Evolutionary conservation across 1,140 invertebrate genomes (phyloP).

Genomic region (Aphelenchoides fujianensis): DNA sequence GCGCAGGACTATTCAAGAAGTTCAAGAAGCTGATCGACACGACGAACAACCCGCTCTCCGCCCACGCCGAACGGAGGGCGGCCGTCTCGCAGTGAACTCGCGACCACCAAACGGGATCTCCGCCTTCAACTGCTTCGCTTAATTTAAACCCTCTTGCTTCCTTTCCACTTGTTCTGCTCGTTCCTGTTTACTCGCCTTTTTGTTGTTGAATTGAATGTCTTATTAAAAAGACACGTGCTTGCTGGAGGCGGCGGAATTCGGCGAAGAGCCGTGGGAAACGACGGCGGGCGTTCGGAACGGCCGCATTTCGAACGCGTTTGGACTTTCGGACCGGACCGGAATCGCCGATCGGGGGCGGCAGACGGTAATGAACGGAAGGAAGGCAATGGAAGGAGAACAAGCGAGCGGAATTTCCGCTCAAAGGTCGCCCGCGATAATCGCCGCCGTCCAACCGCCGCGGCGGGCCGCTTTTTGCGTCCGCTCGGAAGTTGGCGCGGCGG

Average conservation of each 20-base stretch:
- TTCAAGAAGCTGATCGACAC: constrained; percentile 1
- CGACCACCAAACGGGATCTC: neutral
- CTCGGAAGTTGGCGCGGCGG: neutral
- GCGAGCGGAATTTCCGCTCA: neutral
- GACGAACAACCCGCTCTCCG: neutral
- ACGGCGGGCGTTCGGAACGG: no score
- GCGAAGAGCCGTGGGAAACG: no score
- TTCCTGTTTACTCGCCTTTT: neutral
- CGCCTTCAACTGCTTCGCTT: neutral
- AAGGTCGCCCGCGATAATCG: neutral
- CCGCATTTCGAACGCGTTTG: no score
- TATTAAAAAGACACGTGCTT: constrained; percentile 1
- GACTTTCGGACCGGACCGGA: no score
- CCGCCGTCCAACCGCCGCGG: neutral
- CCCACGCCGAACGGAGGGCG: neutral
- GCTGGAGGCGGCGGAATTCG: no score
- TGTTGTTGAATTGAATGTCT: neutral
- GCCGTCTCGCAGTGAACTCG: neutral
- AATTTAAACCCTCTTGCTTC: neutral
- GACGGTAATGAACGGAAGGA: no score
- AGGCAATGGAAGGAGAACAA: no score
- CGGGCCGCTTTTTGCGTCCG: neutral
- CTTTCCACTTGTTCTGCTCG: no score
- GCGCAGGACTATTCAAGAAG: neutral
- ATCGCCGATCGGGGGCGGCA: no score